Percentiles rank a stretch among this genome's conserved stretches.
Evolutionary conservation across 2,797 vertebrate species (phyloP).

Genomic region (Oryzias dopingdopingensis): DNA sequence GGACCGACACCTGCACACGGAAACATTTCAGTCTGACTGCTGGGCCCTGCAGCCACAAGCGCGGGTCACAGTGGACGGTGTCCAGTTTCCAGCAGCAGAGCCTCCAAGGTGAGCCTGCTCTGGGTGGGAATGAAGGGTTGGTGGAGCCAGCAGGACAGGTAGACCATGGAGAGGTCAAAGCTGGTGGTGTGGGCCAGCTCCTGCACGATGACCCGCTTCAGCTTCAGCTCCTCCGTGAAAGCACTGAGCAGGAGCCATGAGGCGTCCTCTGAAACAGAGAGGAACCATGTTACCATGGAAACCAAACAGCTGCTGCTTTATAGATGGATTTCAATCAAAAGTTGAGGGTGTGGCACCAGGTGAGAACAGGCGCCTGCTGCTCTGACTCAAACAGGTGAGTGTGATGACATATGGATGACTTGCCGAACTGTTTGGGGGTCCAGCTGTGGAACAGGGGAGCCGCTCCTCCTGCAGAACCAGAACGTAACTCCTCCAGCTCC

Average conservation of each 20-base stretch:
- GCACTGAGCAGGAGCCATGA: constrained; percentile 74
- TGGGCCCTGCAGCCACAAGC: not conserved
- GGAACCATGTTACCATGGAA: not conserved
- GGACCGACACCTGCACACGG: too few species aligned
- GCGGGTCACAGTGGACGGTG: constrained; percentile 69
- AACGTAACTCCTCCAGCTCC: constrained; percentile 85
- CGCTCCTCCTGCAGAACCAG: constrained; percentile 57
- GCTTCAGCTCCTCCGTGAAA: constrained; percentile 83
- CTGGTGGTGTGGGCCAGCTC: constrained; percentile 83
- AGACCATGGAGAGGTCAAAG: constrained; percentile 83
- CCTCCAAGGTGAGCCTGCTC: constrained; percentile 80
- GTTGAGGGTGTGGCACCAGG: too few species aligned
- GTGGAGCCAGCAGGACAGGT: constrained; percentile 91
- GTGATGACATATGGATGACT: constrained; percentile 21
- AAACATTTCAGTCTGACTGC: too few species aligned
- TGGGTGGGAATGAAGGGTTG: constrained; percentile 84
- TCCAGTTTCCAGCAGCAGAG: constrained; percentile 91
- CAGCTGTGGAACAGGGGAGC: constrained; percentile 86
- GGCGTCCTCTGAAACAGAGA: constrained; percentile 20
- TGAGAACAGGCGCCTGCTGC: too few species aligned
- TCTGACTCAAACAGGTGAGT: not conserved
- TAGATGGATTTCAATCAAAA: too few species aligned
- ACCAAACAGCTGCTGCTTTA: too few species aligned
- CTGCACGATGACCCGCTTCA: constrained; percentile 81
- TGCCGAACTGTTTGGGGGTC: constrained; percentile 85